phyloP scores from a whole-genome alignment of 2,113 vertebrate genomes.

The Tupaia chinensis region DNA sequence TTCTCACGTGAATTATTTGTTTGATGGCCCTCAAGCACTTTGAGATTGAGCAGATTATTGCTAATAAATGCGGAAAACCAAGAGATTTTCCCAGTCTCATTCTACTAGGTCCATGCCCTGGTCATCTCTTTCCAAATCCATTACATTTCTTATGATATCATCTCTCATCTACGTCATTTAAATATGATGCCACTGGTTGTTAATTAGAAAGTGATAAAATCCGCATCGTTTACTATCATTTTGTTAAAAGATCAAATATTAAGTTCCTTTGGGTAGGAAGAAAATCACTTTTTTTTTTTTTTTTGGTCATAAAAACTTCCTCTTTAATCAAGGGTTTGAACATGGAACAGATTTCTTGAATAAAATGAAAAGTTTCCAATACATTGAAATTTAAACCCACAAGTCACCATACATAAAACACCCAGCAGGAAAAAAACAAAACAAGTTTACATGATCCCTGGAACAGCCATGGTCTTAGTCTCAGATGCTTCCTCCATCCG shows the following conservation, averaged over 20 bases:
- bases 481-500: no score
- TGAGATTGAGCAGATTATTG: background rate
- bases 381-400: no score
- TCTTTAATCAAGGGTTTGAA: no score
- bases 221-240: background rate
- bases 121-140: slow-evolving; percentile 33
- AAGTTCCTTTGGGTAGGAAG: background rate
- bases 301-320: no score
- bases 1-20: background rate
- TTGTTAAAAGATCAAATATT: background rate
- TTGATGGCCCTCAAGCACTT: background rate
- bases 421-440: no score
- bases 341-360: no score
- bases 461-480: no score
- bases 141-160: slow-evolving; percentile 3
- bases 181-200: background rate
- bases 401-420: no score
- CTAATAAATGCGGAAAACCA: background rate
- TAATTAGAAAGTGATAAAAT: slow-evolving; percentile 24
- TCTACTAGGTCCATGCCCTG: background rate
- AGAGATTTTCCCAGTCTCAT: background rate
- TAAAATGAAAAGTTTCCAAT: no score
- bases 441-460: no score
- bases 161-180: background rate
- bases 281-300: background rate